A percentile compares a stretch with the other conserved stretches of the same genome.
Conservation (phyloP, 2,113 vertebrate genomes). For the Charina bottae region DNA sequence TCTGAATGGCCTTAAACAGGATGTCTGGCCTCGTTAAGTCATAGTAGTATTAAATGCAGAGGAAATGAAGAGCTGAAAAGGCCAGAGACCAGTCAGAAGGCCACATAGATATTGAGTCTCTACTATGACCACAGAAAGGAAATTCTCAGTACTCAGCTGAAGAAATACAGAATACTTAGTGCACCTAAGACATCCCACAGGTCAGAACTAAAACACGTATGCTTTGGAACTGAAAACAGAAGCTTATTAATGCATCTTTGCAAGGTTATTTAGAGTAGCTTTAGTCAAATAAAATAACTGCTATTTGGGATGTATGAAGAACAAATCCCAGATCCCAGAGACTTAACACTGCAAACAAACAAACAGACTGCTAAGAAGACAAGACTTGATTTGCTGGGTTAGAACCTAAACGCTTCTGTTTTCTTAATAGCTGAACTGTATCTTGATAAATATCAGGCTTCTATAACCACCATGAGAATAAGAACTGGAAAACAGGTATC, state of each 20-base stretch:
- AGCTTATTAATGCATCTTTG: constrained; percentile 27
- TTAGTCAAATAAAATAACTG: not conserved
- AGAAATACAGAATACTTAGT: constrained; percentile 20
- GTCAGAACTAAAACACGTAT: constrained; percentile 22
- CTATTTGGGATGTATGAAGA: not conserved
- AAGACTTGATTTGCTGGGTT: not conserved
- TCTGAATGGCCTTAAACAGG: constrained; percentile 47
- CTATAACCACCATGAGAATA: not conserved
- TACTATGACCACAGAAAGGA: constrained; percentile 53
- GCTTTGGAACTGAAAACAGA: constrained; percentile 32
- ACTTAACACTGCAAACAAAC: no score
- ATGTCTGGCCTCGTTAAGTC: constrained; percentile 42
- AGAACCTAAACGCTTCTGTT: not conserved
- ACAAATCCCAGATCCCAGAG: not conserved
- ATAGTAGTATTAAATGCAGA: constrained; percentile 22
- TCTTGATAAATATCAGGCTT: not conserved
- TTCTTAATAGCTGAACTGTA: not conserved
- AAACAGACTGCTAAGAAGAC: not conserved
- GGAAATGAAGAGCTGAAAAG: constrained; percentile 48
- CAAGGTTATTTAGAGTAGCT: constrained; percentile 19
- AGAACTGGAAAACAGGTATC: not conserved
- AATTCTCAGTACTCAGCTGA: constrained; percentile 30
- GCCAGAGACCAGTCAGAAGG: constrained; percentile 38
- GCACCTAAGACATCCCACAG: not conserved
- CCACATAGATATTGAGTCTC: constrained; percentile 36